Base-by-base conservation (phyloP, 1,140 invertebrate species). In the Eupeodes corollae region DNA sequence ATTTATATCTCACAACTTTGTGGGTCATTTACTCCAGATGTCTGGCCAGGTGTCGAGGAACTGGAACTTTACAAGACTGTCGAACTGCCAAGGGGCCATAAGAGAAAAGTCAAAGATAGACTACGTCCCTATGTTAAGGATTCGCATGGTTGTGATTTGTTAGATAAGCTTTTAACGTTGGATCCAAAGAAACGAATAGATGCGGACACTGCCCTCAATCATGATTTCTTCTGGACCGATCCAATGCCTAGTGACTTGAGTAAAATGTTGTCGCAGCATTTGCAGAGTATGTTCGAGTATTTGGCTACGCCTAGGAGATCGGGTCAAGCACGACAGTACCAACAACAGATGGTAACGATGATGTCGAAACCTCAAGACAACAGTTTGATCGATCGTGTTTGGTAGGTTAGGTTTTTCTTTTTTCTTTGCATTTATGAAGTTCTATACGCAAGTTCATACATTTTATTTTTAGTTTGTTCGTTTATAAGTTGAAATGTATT, bases 211-310 rank as follows among this genome's bases (percentile, higher is more conserved):
- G 94, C 94, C 0, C 64, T 99, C 1, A 95, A 97, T 74, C 93
- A 98, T 58, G 92, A 97, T 61, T 98, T 98, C 68, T 99, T 98
- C 68, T 98, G 92, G 91, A 90, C 83, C 2, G 92, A 96, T 66
- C 95, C 96, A 26, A 88, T 94, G 83, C 92, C 93, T 0, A 84
- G 82, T 60, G 91, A 95, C 61, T 71, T 97, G 2, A 86, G 80
- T 21, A 89, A 88, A 72, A 96, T 96, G 91, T 70, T 98, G 40
- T 88, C 88, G 0, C 88, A 93, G 58, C 91, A 95, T 63, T 84
- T 83, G 0, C 90, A 91, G 56, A 94, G 89, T 64, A 97, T 96
- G 91, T 97, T 97, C 63, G 93, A 97, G 68, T 97, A 89, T 64
- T 70, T 95, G 40, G 90, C 91, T 0, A 91, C 90, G 1, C 86